These are phyloP conservation scores for Drosophila picticornis DNA, from an alignment of 2,888 invertebrate species.

Conservation along the genomic window DNA sequence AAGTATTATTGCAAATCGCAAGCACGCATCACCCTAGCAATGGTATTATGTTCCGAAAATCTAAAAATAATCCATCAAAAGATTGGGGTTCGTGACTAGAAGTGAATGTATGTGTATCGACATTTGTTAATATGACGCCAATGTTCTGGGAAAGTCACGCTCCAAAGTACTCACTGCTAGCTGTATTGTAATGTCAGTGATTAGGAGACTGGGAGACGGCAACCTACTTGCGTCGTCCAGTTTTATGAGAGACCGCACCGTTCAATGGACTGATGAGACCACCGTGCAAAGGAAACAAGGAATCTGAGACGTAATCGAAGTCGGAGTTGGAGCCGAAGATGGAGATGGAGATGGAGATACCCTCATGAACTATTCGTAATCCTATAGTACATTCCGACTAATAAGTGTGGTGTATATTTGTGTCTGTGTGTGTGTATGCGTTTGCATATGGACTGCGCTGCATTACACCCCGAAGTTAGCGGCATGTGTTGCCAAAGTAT, in stretches of 20 bases:
- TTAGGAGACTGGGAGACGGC: conserved; percentile 30
- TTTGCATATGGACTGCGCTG: background rate
- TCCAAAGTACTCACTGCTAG: conserved; percentile 35
- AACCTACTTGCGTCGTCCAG: conserved; percentile 34
- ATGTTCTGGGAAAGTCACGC: conserved; percentile 66
- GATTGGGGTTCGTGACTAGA: conserved; percentile 61
- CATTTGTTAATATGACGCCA: conserved; percentile 48
- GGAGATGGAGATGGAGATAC: background rate
- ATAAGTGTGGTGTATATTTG: background rate
- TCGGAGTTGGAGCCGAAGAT: background rate
- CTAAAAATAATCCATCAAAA: conserved; percentile 38
- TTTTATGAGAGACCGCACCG: conserved; percentile 19
- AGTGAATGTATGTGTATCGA: conserved; percentile 22
- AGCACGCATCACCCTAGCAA: conserved; percentile 6
- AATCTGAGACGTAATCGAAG: background rate
- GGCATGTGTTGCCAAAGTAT: conserved; percentile 3
- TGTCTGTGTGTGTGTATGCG: background rate
- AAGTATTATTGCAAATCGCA: conserved; percentile 7
- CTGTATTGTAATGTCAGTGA: conserved; percentile 37
- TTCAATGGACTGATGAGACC: background rate
- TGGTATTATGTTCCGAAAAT: conserved; percentile 16
- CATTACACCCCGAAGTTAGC: background rate
- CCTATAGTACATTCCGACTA: background rate
- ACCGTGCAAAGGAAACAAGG: background rate
- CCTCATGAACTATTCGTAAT: background rate